Conservation (phyloP, 2,113 vertebrate genomes). For the Neotoma lepida region DNA sequence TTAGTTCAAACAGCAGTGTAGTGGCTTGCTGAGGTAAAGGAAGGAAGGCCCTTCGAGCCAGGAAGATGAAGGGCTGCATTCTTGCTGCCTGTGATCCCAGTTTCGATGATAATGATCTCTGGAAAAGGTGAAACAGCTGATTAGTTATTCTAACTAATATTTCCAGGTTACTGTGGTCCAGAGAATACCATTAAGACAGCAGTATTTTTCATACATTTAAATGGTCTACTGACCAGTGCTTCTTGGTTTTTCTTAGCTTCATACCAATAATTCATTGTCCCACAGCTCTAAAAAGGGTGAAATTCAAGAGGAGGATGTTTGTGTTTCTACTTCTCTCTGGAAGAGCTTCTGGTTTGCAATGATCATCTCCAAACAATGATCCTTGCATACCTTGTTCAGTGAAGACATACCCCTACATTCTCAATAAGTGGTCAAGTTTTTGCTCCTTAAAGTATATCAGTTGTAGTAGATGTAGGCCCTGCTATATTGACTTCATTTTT, state of each 20-base stretch:
- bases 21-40: not conserved
- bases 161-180: not conserved
- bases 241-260: not conserved
- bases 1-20: not conserved
- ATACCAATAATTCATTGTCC: not conserved
- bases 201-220: constrained; percentile 1
- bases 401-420: not conserved
- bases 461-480: not conserved
- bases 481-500: not conserved
- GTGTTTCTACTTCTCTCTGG: not conserved
- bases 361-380: not conserved
- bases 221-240: not conserved
- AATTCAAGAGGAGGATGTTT: not conserved
- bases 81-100: not conserved
- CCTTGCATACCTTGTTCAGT: not conserved
- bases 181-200: not conserved
- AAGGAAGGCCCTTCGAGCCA: not conserved
- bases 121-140: not conserved
- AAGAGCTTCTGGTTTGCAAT: not conserved
- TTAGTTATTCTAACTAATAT: not conserved
- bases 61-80: not conserved
- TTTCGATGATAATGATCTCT: not conserved
- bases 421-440: not conserved
- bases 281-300: not conserved
- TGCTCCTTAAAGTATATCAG: not conserved